Evolutionary conservation across 2,888 invertebrate species (phyloP), one percentile per base, ranked within the genome.

Genomic region (Drosophila atripex): DNA sequence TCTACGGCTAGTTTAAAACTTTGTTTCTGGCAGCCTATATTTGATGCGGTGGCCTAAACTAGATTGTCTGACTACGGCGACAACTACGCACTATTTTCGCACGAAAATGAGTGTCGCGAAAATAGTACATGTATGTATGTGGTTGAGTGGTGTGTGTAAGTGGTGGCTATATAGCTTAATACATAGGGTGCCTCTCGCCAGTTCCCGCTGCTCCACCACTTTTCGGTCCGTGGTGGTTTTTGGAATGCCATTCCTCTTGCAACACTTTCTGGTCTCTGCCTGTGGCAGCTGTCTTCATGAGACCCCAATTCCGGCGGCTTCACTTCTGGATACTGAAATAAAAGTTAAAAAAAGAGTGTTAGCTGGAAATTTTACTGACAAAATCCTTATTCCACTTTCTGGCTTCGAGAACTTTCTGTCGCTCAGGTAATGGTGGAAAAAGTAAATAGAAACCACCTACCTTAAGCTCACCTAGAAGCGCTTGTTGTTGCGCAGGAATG

Each of bases 401-500:
- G 32, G 32, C 5, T 32, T 32, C 32, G 12, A 32, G 32, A 32
- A 32, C 3, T 1, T 32, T 32, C 32, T 32, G 5, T 4, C 12
- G 32, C 12, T 1, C 12, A n/a, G 12, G 12, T 32, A 12, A 1
- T 5, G 32, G 12, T 6, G 18, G 11, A n/a, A 25, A 52, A 41
- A 28, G 21, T 25, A 35, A 7, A 7, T 1, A 14, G 5, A 1
- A 8, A 58, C 49, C 21, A 58, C 49, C 21, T 32, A 70, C 50
- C 55, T 51, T 14, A 6, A 35, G 25, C n/a, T 21, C 23, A n/a
- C 51, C 84, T 90, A 92, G 76, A 90, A 92, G 61, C 89, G 89
- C 56, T 88, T 92, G 91, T 97, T 97, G 88, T 96, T 94, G 71
- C 95, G 93, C 54, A 97, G 91, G 80, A 94, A 93, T 0, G 96